Evolutionary conservation across 2,113 vertebrate species (phyloP), one percentile per base, ranked within the genome.

Genomic region (Trogon surrucura): DNA sequence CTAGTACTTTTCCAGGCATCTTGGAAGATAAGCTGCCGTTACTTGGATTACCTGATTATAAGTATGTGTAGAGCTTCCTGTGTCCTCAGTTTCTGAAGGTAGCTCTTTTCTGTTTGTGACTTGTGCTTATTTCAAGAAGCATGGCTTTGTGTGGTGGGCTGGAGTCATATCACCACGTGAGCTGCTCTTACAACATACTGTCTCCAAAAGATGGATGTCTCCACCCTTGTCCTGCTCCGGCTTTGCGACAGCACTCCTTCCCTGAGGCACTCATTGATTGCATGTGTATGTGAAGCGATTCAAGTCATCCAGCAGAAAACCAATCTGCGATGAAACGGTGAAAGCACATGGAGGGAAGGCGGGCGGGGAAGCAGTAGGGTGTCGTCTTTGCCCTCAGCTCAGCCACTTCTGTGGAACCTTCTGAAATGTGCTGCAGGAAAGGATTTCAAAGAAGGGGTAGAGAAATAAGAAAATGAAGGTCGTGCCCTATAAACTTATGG

Each of bases 31-130:
- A 93, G 29, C 15, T 88, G 80, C 82, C 80, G 4, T 75, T 66
- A 17, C 10, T 73, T 93, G 64, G 44, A 62, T 73, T 90, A 66
- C 38, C 50, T 73, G 22, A 77, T 80, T 47, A 18, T 48, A 66
- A 41, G 41, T 79, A 16, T 62, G 23, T 27, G 69, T 88, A 85
- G 85, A 66, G 64, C 85, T 85, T 93, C 71, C 85, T 87, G 85
- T 92, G n/a, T 86, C 79, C 83, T 94, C n/a, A 47, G 0, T 58
- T 93, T 90, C 66, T 93, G 67, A 72, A 88, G 81, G 71, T 85
- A 91, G 79, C 38, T 86, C 75, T 95, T 89, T 95, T 85, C 71
- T 92, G 54, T 78, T 54, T 77, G 65, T 92, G 85, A 51, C 70
- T 92, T 96, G 36, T 74, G 53, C 48, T 32, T 32, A 22, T 11